Base-by-base conservation (phyloP, 2,113 vertebrate genomes). In the Cacatua alba region DNA sequence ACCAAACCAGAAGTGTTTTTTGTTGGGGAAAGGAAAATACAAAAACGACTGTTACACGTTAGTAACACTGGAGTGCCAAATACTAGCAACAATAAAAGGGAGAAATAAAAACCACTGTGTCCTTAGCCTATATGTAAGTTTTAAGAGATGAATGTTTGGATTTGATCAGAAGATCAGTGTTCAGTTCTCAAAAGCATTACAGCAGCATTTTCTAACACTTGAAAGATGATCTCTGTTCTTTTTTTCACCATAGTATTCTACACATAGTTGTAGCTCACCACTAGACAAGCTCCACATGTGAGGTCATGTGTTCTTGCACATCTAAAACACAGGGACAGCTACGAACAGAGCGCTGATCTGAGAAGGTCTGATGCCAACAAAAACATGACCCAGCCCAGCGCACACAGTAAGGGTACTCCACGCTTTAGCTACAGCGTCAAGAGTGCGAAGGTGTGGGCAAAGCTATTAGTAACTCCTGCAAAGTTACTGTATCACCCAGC, bases 381-480 rank as follows among this genome's bases (percentile, higher is more conserved):
- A 25, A 26, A 10, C 10, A 0, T 2, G 19, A 28, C 14, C 28
- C 55, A n/a, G 80, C 41, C 5, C 0, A 0, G 64, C 0, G 15
- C 10, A 9, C 17, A 2, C 23, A 31, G 33, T 0, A 19, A 31
- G 10, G 16, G 15, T 28, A 5, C 20, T 17, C n/a, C n/a, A 6
- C 1, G 0, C 13, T 11, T 5, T 2, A 3, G 11, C 79, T 5
- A 0, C 21, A 10, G 41, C 0, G 31, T 46, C 57, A 55, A 9
- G 59, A 55, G 52, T 1, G 1, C 53, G 4, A 4, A 0, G 49
- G 2, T 3, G 17, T 0, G 6, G n/a, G 23, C 74, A 51, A 31
- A 13, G 51, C n/a, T 23, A 2, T 3, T 1, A 11, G 46, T 2
- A 67, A 23, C 19, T 24, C 18, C 4, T 2, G n/a, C 53, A 6